Evolutionary conservation across 2,888 invertebrate genomes (phyloP).

Genomic region (Drosophila anomelani): DNA sequence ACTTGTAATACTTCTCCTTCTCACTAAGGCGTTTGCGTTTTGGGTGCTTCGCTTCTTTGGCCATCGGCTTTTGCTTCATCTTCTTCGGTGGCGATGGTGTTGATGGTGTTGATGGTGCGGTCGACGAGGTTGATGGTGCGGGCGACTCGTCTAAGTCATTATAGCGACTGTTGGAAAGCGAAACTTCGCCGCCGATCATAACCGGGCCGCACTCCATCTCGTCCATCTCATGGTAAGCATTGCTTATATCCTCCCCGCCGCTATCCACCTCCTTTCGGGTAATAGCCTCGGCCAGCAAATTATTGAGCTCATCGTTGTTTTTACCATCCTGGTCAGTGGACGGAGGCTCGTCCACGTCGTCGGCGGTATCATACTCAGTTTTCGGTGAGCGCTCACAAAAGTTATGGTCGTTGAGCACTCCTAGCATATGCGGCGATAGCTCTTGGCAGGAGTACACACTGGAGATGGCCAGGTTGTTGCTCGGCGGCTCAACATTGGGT

Average conservation of each 20-base stretch:
- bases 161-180: slow-evolving; percentile 30
- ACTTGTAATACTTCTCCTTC: slow-evolving; percentile 77
- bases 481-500: slow-evolving; percentile 48
- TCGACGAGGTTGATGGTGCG: background rate
- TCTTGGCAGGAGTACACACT: slow-evolving; percentile 32
- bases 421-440: slow-evolving; percentile 42
- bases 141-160: slow-evolving; percentile 6
- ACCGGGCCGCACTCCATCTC: slow-evolving; percentile 39
- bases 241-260: background rate
- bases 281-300: slow-evolving; percentile 34
- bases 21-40: slow-evolving; percentile 47
- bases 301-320: slow-evolving; percentile 41
- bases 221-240: slow-evolving; percentile 8
- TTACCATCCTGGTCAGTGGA: background rate
- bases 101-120: background rate
- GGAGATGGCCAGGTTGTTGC: slow-evolving; percentile 47
- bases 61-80: background rate
- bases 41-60: slow-evolving; percentile 20
- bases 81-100: background rate
- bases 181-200: slow-evolving; percentile 42
- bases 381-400: slow-evolving; percentile 67
- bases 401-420: slow-evolving; percentile 77
- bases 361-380: background rate
- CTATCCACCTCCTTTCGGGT: background rate
- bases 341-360: slow-evolving; percentile 5